phyloP scores from a whole-genome alignment of 2,797 vertebrate species.

The Pseudochromis fuscus region DNA sequence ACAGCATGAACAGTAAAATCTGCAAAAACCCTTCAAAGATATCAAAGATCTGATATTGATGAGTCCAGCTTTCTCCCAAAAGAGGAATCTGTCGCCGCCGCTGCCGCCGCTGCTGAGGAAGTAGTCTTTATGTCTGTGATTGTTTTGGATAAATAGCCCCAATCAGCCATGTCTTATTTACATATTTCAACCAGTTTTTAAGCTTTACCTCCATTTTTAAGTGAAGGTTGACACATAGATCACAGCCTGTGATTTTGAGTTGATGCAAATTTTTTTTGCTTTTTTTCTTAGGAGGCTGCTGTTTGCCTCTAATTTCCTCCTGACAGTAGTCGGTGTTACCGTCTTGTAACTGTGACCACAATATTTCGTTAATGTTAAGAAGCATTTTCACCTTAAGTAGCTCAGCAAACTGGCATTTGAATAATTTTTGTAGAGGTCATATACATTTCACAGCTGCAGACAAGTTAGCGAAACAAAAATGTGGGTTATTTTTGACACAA shows the following conservation, averaged over 20 bases:
- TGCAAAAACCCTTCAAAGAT: too few relatives aligned
- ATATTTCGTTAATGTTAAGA: not conserved
- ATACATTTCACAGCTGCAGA: not conserved
- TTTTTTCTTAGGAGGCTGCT: not conserved
- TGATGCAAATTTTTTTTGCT: not conserved
- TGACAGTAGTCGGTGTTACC: not conserved
- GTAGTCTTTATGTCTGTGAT: not conserved
- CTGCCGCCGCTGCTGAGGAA: too few relatives aligned
- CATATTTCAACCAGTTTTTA: not conserved
- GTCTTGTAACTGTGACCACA: not conserved
- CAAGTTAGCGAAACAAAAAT: not conserved
- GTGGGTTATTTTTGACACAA: not conserved
- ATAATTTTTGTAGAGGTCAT: not conserved
- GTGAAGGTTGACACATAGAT: not conserved
- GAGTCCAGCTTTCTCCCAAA: too few relatives aligned
- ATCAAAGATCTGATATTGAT: too few relatives aligned
- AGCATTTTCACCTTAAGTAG: not conserved
- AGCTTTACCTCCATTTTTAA: too few relatives aligned
- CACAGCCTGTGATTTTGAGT: not conserved
- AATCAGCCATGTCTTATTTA: not conserved
- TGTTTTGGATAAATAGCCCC: not conserved
- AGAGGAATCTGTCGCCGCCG: too few relatives aligned
- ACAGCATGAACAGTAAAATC: too few relatives aligned
- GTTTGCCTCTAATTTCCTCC: not conserved
- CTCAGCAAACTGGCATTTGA: not conserved